Conservation (phyloP, 1,140 invertebrate genomes). For the Pseudomyrmex gracilis region DNA sequence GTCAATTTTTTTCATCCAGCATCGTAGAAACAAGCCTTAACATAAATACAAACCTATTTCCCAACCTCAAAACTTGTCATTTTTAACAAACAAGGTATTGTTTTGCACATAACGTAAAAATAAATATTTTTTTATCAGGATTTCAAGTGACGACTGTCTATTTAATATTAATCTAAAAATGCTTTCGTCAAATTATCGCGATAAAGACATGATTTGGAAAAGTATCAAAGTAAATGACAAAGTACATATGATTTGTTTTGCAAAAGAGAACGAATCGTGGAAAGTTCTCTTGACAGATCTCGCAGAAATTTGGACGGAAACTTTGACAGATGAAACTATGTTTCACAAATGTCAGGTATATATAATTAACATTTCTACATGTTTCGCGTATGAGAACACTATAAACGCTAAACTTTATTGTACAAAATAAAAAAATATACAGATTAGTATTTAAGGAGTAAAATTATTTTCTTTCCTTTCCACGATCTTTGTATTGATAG, state of each 20-base stretch:
- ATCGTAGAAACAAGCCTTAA: too few relatives aligned
- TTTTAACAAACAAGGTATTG: too few relatives aligned
- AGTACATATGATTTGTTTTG: slow-evolving; percentile 71
- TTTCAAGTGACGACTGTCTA: too few relatives aligned
- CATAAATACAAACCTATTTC: too few relatives aligned
- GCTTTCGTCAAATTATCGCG: neutral
- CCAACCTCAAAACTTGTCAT: too few relatives aligned
- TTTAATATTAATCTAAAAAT: too few relatives aligned
- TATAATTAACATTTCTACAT: neutral
- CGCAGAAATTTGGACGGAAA: slow-evolving; percentile 76
- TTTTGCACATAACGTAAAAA: too few relatives aligned
- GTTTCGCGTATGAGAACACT: neutral
- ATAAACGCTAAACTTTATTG: neutral
- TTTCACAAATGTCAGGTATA: slow-evolving; percentile 77
- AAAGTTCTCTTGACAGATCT: slow-evolving; percentile 77
- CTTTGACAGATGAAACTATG: slow-evolving; percentile 71
- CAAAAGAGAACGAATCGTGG: slow-evolving; percentile 59
- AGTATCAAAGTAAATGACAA: slow-evolving; percentile 66
- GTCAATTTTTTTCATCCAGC: too few relatives aligned
- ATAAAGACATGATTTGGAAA: slow-evolving; percentile 57
- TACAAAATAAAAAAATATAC: neutral
- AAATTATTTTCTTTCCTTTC: neutral
- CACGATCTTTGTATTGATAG: too few relatives aligned
- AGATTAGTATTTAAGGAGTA: neutral
- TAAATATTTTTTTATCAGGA: too few relatives aligned